Base-by-base conservation (phyloP, 1,140 invertebrate genomes). In the Branchinecta lynchi region DNA sequence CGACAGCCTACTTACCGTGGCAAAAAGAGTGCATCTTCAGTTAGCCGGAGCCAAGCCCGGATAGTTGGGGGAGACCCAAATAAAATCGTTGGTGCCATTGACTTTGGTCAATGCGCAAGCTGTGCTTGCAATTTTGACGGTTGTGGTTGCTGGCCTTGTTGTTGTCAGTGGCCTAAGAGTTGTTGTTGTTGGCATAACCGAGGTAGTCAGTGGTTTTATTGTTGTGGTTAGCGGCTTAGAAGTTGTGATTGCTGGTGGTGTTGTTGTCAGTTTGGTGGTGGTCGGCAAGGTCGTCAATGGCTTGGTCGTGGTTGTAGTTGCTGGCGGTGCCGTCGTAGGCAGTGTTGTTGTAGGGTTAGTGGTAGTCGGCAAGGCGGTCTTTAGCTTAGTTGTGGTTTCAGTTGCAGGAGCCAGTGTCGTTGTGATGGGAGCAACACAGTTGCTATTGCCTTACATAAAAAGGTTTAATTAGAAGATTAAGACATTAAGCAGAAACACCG, bases 131-230 rank as follows among this genome's bases (percentile, higher is more conserved):
- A n/a, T 51, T 51, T 9, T 51, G 46, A n/a, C n/a, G n/a, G 46
- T 9, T 9, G 46, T 51, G n/a, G 46, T 51, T 51, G 46, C 46
- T 51, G 46, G 9, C n/a, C n/a, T n/a, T 51, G 46, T 51, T n/a
- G 46, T 51, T 51, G 46, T 51, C n/a, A n/a, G 46, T 51, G 46
- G 9, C 46, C 9, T 51, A 9, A 51, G 9, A 51, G 46, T 51
- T n/a, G 46, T 51, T 51, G 46, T 51, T 51, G 46, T 51, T 51
- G 46, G 46, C 46, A 51, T 51, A 51, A 51, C 46, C n/a, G 46
- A 9, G n/a, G 46, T 51, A 51, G 46, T 51, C n/a, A n/a, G n/a
- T 51, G 9, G 9, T n/a, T 9, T 51, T 9, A n/a, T 51, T 51
- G 46, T 51, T 9, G 46, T 51, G 9, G n/a, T n/a, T 51, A n/a